Conservation (phyloP, 2,113 vertebrate genomes). For the Entelurus aequoreus region DNA sequence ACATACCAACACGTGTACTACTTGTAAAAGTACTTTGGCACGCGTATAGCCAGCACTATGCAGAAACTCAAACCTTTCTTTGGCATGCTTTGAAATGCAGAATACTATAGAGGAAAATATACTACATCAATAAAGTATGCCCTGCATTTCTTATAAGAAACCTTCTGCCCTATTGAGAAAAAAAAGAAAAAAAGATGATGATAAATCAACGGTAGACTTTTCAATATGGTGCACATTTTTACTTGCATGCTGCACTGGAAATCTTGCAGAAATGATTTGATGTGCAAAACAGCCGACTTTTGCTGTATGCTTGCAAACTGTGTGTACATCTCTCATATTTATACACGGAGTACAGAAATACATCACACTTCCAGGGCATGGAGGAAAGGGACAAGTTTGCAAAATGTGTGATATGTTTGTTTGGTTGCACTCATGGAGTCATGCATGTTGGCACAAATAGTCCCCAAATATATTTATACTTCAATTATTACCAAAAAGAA, state of each 20-base stretch:
- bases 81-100: constrained; percentile 81
- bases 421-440: constrained; percentile 41
- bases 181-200: constrained; percentile 24
- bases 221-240: constrained; percentile 67
- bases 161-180: not conserved
- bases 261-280: constrained; percentile 39
- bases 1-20: constrained; percentile 61
- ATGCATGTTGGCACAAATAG: constrained; percentile 42
- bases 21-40: constrained; percentile 68
- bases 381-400: constrained; percentile 46
- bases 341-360: constrained; percentile 37
- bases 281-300: constrained; percentile 49
- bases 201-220: constrained; percentile 41
- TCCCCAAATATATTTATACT: constrained; percentile 11
- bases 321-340: constrained; percentile 47
- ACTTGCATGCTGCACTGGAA: constrained; percentile 75
- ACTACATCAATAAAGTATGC: constrained; percentile 57
- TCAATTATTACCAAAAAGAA: not conserved
- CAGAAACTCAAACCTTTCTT: constrained; percentile 68
- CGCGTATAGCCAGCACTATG: constrained; percentile 78
- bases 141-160: constrained; percentile 50
- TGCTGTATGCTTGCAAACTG: constrained; percentile 60
- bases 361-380: constrained; percentile 56
- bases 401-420: constrained; percentile 49
- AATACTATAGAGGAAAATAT: constrained; percentile 71